These are phyloP conservation scores for Petrocephalus microphthalmus DNA, from an alignment of 2,113 vertebrate genomes.

Conservation along the genomic window DNA sequence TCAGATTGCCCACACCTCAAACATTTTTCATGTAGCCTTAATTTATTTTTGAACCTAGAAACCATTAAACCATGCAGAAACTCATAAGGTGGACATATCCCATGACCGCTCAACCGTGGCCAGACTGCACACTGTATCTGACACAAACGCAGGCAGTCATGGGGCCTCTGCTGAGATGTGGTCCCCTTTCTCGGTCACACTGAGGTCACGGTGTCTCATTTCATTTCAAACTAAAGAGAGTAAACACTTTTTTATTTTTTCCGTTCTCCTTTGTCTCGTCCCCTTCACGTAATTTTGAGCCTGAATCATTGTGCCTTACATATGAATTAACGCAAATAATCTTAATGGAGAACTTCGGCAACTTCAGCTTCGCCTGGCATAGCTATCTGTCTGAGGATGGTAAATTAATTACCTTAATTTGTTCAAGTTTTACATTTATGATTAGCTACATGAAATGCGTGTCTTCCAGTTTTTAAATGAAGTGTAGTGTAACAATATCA, in stretches of 20 bases:
- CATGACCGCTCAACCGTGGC: background rate
- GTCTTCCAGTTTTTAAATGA: background rate
- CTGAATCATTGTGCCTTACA: background rate
- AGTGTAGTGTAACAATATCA: background rate
- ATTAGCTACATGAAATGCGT: background rate
- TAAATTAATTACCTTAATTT: conserved; percentile 1
- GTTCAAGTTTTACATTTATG: background rate
- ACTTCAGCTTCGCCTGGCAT: background rate
- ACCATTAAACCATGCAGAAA: background rate
- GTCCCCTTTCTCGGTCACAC: background rate
- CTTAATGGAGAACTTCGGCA: no score
- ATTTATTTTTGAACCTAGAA: conserved; percentile 12
- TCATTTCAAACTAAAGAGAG: background rate
- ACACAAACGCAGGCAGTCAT: background rate
- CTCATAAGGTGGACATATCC: background rate
- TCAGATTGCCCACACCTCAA: background rate
- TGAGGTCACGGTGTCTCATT: background rate
- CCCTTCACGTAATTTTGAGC: background rate
- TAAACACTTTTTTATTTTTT: background rate
- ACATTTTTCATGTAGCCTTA: background rate
- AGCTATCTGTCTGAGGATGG: background rate
- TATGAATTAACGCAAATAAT: background rate
- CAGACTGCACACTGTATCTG: background rate
- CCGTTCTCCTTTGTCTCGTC: background rate
- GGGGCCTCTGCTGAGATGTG: background rate